Conservation (phyloP, 2,113 vertebrate species). For the Gracilinanus agilis region DNA sequence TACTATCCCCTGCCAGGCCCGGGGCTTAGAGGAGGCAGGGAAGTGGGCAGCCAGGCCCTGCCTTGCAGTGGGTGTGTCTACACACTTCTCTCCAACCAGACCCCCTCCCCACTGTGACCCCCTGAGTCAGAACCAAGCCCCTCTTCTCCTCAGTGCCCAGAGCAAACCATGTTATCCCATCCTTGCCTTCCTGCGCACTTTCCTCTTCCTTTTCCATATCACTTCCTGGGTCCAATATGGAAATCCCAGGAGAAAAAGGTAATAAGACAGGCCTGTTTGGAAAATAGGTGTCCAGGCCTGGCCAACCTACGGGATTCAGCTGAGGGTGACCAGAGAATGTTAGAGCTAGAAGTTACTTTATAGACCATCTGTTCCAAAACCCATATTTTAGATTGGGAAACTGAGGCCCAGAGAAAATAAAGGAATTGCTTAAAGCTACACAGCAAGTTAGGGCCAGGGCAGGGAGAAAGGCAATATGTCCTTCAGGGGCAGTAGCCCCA, state of each 20-base stretch:
- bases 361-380: background rate
- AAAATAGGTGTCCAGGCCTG: background rate
- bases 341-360: background rate
- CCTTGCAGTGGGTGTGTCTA: background rate
- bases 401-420: background rate
- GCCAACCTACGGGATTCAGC: background rate
- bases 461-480: background rate
- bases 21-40: background rate
- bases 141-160: background rate
- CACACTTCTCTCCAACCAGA: background rate
- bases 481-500: background rate
- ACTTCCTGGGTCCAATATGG: background rate
- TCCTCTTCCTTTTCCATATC: background rate
- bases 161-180: background rate
- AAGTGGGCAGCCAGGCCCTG: conserved; percentile 1
- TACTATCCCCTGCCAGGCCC: conserved; percentile 19
- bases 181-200: background rate
- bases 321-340: background rate
- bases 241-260: background rate
- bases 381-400: background rate
- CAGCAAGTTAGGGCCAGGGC: background rate
- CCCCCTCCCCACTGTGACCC: background rate
- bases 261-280: background rate
- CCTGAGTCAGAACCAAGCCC: background rate
- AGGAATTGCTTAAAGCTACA: background rate